Evolutionary conservation across 2,113 vertebrate genomes (phyloP).

Genomic region (Pseudonaja textilis): DNA sequence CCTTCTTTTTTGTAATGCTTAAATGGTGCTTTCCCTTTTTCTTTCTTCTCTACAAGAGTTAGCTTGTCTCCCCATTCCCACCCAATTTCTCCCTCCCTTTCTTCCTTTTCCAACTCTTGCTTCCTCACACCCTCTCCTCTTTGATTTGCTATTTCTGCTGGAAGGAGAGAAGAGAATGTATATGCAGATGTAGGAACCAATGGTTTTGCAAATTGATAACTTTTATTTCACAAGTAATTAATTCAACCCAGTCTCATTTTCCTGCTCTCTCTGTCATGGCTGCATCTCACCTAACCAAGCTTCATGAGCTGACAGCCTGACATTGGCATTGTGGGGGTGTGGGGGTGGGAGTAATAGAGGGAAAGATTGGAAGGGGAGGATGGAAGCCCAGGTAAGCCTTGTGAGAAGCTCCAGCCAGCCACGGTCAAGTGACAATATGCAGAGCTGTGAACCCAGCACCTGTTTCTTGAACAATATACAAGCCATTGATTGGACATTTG

Average conservation of each 20-base stretch:
- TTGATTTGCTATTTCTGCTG: background rate
- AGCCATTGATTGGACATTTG: no score
- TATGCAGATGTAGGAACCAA: background rate
- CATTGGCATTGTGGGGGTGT: no score
- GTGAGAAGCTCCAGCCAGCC: no score
- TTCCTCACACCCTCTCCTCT: background rate
- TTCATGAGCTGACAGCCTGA: no score
- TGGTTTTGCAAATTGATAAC: background rate
- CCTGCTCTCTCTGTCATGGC: background rate
- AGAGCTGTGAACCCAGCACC: no score
- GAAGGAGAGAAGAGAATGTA: background rate
- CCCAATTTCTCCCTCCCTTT: background rate
- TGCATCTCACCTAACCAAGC: no score
- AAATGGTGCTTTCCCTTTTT: background rate
- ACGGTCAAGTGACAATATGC: no score
- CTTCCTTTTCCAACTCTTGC: background rate
- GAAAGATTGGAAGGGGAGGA: no score
- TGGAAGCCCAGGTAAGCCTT: no score
- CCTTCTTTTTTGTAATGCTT: background rate
- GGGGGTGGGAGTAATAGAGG: no score
- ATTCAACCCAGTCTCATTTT: background rate
- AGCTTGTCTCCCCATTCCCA: background rate
- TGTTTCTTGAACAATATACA: no score
- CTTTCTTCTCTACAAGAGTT: background rate
- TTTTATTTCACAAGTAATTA: background rate